Evolutionary conservation across 2,888 invertebrate genomes (phyloP).

Genomic region (Trichogramma evanescens): DNA sequence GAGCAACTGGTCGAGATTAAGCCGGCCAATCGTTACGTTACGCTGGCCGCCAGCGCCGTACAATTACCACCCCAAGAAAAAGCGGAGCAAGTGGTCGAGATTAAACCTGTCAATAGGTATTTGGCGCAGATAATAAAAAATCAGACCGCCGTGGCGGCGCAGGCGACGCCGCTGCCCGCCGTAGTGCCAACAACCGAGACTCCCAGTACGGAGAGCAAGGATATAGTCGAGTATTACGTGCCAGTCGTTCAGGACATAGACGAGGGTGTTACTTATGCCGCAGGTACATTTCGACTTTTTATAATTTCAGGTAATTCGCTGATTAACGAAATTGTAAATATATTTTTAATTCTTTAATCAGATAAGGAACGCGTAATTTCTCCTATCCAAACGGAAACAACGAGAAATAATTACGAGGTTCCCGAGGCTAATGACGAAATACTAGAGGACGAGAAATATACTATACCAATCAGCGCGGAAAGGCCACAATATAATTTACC

Average conservation of each 20-base stretch:
- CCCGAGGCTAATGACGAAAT: constrained; percentile 25
- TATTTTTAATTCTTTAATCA: neutral
- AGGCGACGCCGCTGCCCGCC: neutral
- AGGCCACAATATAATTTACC: constrained; percentile 19
- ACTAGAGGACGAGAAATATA: constrained; percentile 29
- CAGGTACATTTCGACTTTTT: neutral
- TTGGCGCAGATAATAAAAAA: neutral
- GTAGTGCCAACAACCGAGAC: neutral
- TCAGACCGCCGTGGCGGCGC: neutral
- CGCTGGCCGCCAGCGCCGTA: neutral
- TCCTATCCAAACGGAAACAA: constrained; percentile 18
- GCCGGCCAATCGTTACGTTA: neutral
- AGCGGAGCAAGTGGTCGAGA: constrained; percentile 4
- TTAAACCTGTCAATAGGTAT: constrained; percentile 8
- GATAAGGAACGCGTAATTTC: constrained; percentile 18
- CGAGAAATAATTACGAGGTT: neutral
- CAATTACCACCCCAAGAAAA: constrained; percentile 2
- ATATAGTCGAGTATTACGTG: constrained; percentile 35
- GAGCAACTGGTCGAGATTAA: neutral
- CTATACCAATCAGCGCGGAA: constrained; percentile 27
- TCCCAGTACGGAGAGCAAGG: constrained; percentile 21
- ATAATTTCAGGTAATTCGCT: neutral
- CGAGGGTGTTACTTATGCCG: constrained; percentile 7
- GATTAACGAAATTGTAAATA: neutral
- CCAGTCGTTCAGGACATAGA: constrained; percentile 34